phyloP scores from a whole-genome alignment of 2,113 vertebrate species.

The Platycercus adscitus region DNA sequence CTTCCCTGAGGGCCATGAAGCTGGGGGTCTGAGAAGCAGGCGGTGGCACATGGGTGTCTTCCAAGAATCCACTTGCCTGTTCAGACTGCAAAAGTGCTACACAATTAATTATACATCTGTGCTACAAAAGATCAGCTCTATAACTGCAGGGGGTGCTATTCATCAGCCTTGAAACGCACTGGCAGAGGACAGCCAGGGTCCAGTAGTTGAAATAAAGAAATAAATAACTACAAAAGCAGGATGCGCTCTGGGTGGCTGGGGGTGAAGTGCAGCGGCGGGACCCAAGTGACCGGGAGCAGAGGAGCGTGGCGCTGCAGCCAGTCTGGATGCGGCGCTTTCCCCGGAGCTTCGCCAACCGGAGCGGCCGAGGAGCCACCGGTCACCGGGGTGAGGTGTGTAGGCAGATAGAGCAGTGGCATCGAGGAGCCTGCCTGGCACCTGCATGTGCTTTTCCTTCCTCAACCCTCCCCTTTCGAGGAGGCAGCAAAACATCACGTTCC shows the following conservation, averaged over 20 bases:
- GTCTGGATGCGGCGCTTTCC: not conserved
- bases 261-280: not conserved
- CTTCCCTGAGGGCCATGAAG: not conserved
- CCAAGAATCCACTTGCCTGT: conserved; percentile 7
- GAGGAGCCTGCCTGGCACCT: conserved; percentile 13
- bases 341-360: not conserved
- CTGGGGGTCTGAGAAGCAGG: not conserved
- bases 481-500: not conserved
- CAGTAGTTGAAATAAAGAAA: conserved; percentile 44
- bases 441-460: not conserved
- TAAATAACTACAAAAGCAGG: conserved; percentile 54
- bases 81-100: conserved; percentile 39
- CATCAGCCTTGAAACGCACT: conserved; percentile 39
- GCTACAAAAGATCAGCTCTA: conserved; percentile 35
- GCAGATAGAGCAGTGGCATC: not conserved
- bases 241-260: not conserved
- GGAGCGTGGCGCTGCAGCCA: not conserved
- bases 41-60: not conserved
- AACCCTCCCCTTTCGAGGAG: not conserved
- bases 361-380: not conserved
- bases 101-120: conserved; percentile 57
- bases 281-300: not conserved
- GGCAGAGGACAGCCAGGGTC: conserved; percentile 43
- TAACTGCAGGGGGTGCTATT: conserved; percentile 64
- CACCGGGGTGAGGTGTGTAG: not conserved